These are phyloP conservation scores for Gallinago undulata DNA, from an alignment of 2,113 vertebrate species.

Conservation along the genomic window DNA sequence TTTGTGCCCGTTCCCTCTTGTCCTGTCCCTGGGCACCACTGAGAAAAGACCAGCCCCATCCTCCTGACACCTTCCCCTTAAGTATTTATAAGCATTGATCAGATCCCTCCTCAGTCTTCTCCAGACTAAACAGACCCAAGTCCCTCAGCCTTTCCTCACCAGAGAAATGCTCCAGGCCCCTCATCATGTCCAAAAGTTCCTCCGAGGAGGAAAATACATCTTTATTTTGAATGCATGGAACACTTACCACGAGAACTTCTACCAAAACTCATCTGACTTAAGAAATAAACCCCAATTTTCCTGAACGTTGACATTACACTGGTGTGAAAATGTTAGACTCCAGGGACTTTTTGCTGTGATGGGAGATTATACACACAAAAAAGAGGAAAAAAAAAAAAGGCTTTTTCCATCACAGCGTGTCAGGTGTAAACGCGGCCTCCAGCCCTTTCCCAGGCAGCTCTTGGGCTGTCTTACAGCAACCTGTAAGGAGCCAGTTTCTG, in stretches of 20 bases:
- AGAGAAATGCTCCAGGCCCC: no score
- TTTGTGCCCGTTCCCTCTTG: no score
- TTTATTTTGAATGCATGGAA: neutral
- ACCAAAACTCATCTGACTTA: neutral
- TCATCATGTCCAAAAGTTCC: neutral
- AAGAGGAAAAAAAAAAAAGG: neutral
- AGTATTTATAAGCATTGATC: no score
- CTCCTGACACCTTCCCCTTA: no score
- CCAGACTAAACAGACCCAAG: no score
- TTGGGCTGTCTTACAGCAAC: neutral
- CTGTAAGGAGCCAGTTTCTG: neutral
- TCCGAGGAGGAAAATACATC: neutral
- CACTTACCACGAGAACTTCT: neutral
- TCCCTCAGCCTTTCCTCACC: no score
- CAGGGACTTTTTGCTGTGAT: neutral
- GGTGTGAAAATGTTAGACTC: neutral
- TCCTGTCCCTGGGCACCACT: no score
- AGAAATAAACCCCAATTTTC: neutral
- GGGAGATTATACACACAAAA: neutral
- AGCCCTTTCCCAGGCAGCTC: neutral
- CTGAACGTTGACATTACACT: neutral
- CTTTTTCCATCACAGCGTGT: neutral
- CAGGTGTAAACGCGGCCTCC: neutral
- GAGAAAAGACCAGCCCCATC: no score
- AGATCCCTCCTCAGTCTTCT: no score